Base-by-base conservation (phyloP, 2,797 vertebrate species). In the Carcharodon carcharias region DNA sequence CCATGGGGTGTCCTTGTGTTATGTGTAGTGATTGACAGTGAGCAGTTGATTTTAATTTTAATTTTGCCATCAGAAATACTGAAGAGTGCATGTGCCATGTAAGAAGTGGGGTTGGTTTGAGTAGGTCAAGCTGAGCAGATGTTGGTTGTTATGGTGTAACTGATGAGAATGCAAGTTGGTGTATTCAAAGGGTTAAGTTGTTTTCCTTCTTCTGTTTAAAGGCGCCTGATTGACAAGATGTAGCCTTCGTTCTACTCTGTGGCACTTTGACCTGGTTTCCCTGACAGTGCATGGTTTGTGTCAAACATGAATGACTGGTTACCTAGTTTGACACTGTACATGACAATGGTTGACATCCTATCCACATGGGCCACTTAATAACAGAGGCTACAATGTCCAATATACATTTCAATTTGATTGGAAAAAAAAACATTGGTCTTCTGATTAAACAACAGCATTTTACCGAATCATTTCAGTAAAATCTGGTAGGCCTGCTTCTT, bases 321-420 rank as follows among this genome's bases (percentile, higher is more conserved):
- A 93, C 91, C 91, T 93, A 63, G 91, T 93, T 67, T 93, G 91
- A 93, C 63, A 93, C n/a, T 93, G 63, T 45, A 45, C 61, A 67
- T 67, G 63, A 45, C 91, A 67, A 45, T 40, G 40, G 40, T 65
- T 93, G n/a, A 67, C n/a, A 67, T 93, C n/a, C 54, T 2, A 40
- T 65, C n/a, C n/a, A 63, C 11, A 12, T 40, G 35, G 18, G 61
- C 21, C 16, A 23, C 40, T 93, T 61, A 58, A 31, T 18, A 92
- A 40, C 61, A 45, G 91, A 93, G n/a, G 91, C 91, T 40, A 67
- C 61, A 45, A 65, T 21, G 45, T 67, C 63, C n/a, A 50, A 67
- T 40, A 28, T 67, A 4, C n/a, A 45, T 45, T 93, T 65, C 61
- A 45, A 65, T 65, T 67, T 28, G 21, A 45, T 28, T 93, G 91